Percentiles rank a stretch among this genome's conserved stretches.
These are phyloP conservation scores for Pterocles gutturalis DNA, from an alignment of 2,113 vertebrate genomes.

Conservation along the genomic window DNA sequence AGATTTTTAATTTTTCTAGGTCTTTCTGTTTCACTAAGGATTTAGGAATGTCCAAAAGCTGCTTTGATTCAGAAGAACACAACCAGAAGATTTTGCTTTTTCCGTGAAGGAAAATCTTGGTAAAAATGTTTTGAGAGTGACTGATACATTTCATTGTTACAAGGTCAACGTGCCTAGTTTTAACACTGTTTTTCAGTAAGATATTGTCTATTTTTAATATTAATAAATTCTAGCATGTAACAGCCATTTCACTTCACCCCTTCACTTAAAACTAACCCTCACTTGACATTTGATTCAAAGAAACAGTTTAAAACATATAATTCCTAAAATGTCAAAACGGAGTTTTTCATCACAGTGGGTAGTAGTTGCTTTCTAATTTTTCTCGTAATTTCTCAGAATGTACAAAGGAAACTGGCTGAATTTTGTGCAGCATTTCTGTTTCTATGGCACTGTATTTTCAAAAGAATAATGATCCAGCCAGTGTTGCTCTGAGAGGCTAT, in stretches of 20 bases:
- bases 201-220: neutral
- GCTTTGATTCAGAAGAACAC: neutral
- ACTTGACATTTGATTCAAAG: neutral
- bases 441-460: neutral
- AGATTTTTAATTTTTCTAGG: neutral
- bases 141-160: neutral
- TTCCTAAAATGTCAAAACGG: neutral
- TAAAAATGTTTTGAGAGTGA: neutral
- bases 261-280: neutral
- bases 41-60: neutral
- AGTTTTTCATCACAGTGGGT: neutral
- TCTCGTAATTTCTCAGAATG: neutral
- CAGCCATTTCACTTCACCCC: neutral
- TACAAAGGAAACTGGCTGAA: neutral
- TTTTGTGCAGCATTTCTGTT: neutral
- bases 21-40: neutral
- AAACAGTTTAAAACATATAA: neutral
- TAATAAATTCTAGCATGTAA: neutral
- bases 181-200: neutral
- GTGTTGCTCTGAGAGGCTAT: accelerated
- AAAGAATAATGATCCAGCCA: neutral
- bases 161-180: neutral
- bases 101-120: neutral
- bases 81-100: neutral
- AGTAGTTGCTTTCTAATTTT: neutral